These are phyloP conservation scores for Temnothorax curvispinosus DNA, from an alignment of 1,140 invertebrate species.

Conservation along the genomic window DNA sequence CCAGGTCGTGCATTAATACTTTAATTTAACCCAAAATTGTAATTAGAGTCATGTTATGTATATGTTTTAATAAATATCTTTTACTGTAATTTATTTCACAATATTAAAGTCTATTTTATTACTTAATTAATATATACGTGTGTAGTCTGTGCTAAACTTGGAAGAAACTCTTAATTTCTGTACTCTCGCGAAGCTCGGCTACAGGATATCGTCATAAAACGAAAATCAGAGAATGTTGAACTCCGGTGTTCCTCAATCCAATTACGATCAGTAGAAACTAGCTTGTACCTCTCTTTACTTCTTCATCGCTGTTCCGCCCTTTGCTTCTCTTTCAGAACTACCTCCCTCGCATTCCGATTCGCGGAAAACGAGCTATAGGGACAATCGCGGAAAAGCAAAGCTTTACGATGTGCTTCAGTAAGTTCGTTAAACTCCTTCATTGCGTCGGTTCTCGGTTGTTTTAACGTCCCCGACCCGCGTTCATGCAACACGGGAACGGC, in stretches of 20 bases:
- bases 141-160: background rate
- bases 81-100: background rate
- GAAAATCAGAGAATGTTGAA: slow-evolving; percentile 50
- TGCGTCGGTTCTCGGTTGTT: slow-evolving; percentile 56
- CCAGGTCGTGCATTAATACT: background rate
- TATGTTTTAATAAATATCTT: background rate
- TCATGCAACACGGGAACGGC: slow-evolving; percentile 21
- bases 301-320: slow-evolving; percentile 45
- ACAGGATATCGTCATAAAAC: slow-evolving; percentile 25
- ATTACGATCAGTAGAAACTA: slow-evolving; percentile 55
- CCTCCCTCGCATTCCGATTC: slow-evolving; percentile 66
- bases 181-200: slow-evolving; percentile 4
- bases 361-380: slow-evolving; percentile 32
- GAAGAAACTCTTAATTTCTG: slow-evolving; percentile 25
- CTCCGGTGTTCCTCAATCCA: slow-evolving; percentile 48
- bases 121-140: background rate
- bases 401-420: slow-evolving; percentile 69
- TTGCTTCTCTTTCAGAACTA: slow-evolving; percentile 26
- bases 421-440: slow-evolving; percentile 71
- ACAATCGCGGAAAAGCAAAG: slow-evolving; percentile 63
- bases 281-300: slow-evolving; percentile 49
- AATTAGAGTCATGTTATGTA: background rate
- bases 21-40: background rate
- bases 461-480: slow-evolving; percentile 16
- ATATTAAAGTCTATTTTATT: background rate